Percentiles rank a stretch among this genome's conserved stretches.
These are phyloP conservation scores for Aelia acuminata DNA, from an alignment of 2,888 invertebrate species.

Conservation along the genomic window DNA sequence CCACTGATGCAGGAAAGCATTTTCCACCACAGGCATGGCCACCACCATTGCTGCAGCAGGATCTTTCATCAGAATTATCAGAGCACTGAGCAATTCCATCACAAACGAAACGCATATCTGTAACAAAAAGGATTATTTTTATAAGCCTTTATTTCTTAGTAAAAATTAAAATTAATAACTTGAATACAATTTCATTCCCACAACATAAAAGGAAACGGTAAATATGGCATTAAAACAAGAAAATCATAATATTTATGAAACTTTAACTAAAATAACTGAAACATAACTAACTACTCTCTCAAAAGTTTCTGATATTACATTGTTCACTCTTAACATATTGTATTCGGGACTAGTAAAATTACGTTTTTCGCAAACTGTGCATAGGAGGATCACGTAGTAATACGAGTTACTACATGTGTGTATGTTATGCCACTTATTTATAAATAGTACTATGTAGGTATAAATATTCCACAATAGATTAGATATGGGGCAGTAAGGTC, in stretches of 20 bases:
- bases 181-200: not conserved
- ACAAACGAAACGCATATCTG: slow-evolving; percentile 73
- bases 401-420: too few species aligned
- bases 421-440: too few species aligned
- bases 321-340: not conserved
- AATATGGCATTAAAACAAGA: not conserved
- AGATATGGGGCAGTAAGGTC: too few species aligned
- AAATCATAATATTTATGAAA: too few species aligned
- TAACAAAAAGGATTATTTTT: slow-evolving; percentile 57
- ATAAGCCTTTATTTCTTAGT: not conserved
- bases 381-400: too few species aligned
- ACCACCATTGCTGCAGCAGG: slow-evolving; percentile 74
- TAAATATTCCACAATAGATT: too few species aligned
- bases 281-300: too few species aligned
- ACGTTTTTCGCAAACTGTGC: too few species aligned
- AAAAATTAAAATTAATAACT: not conserved
- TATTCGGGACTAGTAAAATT: too few species aligned
- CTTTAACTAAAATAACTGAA: too few species aligned
- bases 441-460: too few species aligned
- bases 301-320: too few species aligned
- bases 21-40: slow-evolving; percentile 78
- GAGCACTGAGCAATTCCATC: slow-evolving; percentile 78
- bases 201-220: not conserved
- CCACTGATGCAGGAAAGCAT: slow-evolving; percentile 77
- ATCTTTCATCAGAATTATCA: slow-evolving; percentile 79